Base-by-base conservation (phyloP, 2,797 vertebrate genomes). In the Karalla daura region DNA sequence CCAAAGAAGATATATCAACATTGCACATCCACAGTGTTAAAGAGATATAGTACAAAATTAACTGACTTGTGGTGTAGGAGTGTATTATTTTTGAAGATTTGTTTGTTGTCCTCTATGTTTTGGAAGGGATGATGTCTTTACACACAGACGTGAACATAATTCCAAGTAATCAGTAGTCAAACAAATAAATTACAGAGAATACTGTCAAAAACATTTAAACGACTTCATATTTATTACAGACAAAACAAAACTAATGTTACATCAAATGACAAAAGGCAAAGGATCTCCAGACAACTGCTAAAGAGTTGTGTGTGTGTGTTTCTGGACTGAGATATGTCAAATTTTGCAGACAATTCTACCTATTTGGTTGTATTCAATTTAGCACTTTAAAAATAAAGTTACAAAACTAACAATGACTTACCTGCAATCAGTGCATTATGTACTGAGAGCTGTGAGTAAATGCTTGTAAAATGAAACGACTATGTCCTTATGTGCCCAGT, bases 121-220 rank as follows among this genome's bases (percentile, higher is more conserved):
- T 67, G 33, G 17, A 78, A 64, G 46, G n/a, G 63, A 64, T 70
- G 67, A 46, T 45, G 4, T 68, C 56, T 71, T 83, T 80, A 70
- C 24, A 71, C 59, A 71, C 23, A 73, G 21, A 55, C 28, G 44
- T 70, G 2, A 67, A 91, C 68, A 92, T 80, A 91, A 87, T 88
- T 74, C 64, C 75, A 91, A 70, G 84, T 84, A 93, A 88, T 92
- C 93, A 94, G 89, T 94, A 94, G 93, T 88, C 80, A 91, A 93
- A 94, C 76, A 67, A 91, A 96, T 95, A 95, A 95, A 94, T 93
- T 93, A 93, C 81, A 90, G 41, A 88, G 37, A 87, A 74, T 76
- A 84, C 59, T 72, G 84, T 81, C 73, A 80, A 52, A 74, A 69
- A 64, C 10, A 40, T 65, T 73, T 69, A 14, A 69, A 69, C 59